Evolutionary conservation across 2,113 vertebrate genomes (phyloP).

Genomic region (Pseudonaja textilis): DNA sequence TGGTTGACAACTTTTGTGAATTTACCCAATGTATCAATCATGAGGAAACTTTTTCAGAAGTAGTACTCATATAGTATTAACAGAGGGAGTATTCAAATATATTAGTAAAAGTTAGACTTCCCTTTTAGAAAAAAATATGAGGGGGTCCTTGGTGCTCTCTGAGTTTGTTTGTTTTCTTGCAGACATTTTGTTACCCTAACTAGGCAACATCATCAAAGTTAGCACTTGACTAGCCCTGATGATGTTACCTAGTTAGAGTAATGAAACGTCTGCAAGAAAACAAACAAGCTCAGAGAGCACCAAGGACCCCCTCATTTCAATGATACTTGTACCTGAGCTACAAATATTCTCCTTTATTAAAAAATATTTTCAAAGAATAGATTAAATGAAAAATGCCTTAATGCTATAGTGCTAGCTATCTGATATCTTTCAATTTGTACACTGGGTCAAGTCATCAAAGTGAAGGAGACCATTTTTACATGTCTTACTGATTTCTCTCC

Average conservation of each 20-base stretch:
- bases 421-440: constrained; percentile 39
- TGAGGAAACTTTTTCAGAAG: constrained; percentile 27
- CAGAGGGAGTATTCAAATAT: constrained; percentile 31
- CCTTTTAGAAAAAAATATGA: not conserved
- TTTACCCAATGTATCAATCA: not conserved
- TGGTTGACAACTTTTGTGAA: not conserved
- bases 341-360: too few relatives aligned
- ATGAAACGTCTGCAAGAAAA: too few relatives aligned
- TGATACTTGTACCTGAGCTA: too few relatives aligned
- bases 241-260: too few relatives aligned
- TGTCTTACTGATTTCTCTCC: constrained; percentile 53
- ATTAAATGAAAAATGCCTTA: constrained; percentile 27
- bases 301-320: too few relatives aligned
- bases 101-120: constrained; percentile 7
- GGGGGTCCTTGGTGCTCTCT: too few relatives aligned
- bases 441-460: constrained; percentile 43
- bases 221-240: too few relatives aligned
- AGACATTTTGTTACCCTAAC: too few relatives aligned
- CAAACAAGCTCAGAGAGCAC: too few relatives aligned
- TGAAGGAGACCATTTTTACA: constrained; percentile 48
- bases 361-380: constrained; percentile 29
- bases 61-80: constrained; percentile 25
- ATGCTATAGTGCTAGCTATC: constrained; percentile 43
- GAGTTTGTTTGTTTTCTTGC: too few relatives aligned
- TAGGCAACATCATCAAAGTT: too few relatives aligned